Evolutionary conservation across 2,888 invertebrate genomes (phyloP), one percentile per base, ranked within the genome.

Genomic region (Lepeophtheirus nordmannii): DNA sequence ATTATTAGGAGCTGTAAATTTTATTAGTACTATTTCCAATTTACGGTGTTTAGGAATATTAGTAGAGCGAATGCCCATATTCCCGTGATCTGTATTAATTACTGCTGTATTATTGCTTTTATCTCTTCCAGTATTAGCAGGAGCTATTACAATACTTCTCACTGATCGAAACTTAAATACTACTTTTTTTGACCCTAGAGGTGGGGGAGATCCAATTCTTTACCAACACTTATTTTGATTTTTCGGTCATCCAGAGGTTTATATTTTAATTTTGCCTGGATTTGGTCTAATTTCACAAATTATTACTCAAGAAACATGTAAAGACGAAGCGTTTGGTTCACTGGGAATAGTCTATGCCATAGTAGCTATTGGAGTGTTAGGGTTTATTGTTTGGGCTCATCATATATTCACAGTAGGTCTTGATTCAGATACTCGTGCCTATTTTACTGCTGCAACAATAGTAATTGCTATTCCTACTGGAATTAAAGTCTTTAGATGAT

Each of bases 161-260:
- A 84, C 84, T 2, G 86, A 87, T 72, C 86, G 86, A 74, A 87
- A 88, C 77, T 74, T 87, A 75, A 86, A 86, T 79, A 86, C 86
- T 0, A 82, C 84, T 0, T 88, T 88, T 76, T 88, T 87, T 81
- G 85, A 87, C 41, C 86, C 86, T 0, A 80, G 82, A 0, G 86
- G 85, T 68, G 87, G 87, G 38, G 88, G 87, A 65, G 87, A 88
- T 67, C 87, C 86, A 1, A 82, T 88, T 77, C 71, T 88, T 71
- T 87, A 85, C 66, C 86, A 87, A 82, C 86, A 88, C 75, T 77
- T 87, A 80, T 87, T 89, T 78, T 88, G 87, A 83, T 88, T 88
- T 78, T 89, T 88, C 81, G 87, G 87, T 0, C 87, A 88, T 67
- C 87, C 87, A 11, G 87, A 88, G 82, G 86, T 88, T 69, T 89